Evolutionary conservation across 1,140 invertebrate species (phyloP), one percentile per base, ranked within the genome.

Genomic region (Drosophila nigrodunni): DNA sequence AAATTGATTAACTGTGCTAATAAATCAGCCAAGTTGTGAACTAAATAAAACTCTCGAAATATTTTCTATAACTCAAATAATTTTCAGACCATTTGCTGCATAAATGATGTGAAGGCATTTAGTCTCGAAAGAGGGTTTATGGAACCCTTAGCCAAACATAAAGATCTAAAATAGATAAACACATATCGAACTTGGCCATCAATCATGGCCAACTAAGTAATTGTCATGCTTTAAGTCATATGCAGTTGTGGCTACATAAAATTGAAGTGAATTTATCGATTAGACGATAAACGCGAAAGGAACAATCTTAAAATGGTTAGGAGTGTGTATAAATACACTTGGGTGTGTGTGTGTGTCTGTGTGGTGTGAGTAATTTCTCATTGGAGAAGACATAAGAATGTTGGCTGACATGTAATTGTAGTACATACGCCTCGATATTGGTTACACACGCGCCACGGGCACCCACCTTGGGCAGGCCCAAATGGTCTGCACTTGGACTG

Each of bases 371-470:
- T 76, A 59, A 72, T 78, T 65, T 65, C 46, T 68, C 61, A 60
- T 60, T 50, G 61, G 37, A 61, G 83, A 87, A 87, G 83, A 87
- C 83, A 88, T 87, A 87, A 74, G 83, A 87, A 87, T 87, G 82
- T 85, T 61, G 80, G 46, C 75, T 65, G 61, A 50, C 80, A 68
- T 83, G 67, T 80, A 77, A 80, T 77, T 65, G 74, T 54, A 69
- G 57, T 67, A 80, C 43, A 69, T 50, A 58, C 54, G 35, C 61
- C 50, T 61, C 37, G 60, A 78, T 85, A 83, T 80, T 83, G 66
- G 69, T 77, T 62, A 58, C 67, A 70, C 69, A 76, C 70, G 43
- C 79, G 47, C 73, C 61, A 46, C 67, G 61, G 85, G 77, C 74
- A 52, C 44, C 73, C 80, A 80, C 80, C 80, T 88, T 80, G 64